Conservation (phyloP, 2,888 invertebrate species). For the Drosophila kambysellisi region DNA sequence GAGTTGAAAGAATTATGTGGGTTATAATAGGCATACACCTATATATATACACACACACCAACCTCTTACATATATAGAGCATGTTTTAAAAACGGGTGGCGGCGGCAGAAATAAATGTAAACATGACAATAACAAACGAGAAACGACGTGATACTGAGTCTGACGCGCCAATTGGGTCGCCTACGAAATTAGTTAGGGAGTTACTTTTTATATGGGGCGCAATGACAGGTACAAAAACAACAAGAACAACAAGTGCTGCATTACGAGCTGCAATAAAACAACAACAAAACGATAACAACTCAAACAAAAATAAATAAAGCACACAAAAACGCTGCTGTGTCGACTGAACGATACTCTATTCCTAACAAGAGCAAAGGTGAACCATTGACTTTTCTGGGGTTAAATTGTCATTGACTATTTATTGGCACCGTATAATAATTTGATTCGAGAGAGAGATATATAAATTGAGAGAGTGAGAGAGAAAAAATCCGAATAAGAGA, state of each 20-base stretch:
- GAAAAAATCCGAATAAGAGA: not conserved
- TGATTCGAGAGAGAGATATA: not conserved
- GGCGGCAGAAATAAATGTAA: constrained; percentile 17
- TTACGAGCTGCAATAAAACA: constrained; percentile 25
- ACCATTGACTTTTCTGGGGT: not conserved
- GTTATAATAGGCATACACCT: constrained; percentile 24
- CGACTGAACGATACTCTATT: constrained; percentile 4
- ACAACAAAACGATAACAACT: constrained; percentile 25
- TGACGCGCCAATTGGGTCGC: constrained; percentile 44
- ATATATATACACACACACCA: not conserved
- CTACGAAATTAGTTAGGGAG: constrained; percentile 50
- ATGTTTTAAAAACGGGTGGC: constrained; percentile 5
- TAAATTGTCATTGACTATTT: not conserved
- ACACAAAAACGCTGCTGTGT: not conserved
- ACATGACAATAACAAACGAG: constrained; percentile 18
- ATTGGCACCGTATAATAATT: not conserved
- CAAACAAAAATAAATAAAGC: constrained; percentile 19
- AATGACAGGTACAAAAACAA: constrained; percentile 32
- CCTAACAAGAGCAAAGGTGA: not conserved
- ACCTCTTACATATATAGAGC: not conserved
- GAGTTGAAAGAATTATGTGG: constrained; percentile 66
- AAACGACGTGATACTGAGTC: constrained; percentile 5
- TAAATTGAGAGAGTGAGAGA: not conserved
- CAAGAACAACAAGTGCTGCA: constrained; percentile 24
- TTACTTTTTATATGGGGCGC: constrained; percentile 35